phyloP scores from a whole-genome alignment of 2,797 vertebrate species.

The Phoeniculus purpureus region DNA sequence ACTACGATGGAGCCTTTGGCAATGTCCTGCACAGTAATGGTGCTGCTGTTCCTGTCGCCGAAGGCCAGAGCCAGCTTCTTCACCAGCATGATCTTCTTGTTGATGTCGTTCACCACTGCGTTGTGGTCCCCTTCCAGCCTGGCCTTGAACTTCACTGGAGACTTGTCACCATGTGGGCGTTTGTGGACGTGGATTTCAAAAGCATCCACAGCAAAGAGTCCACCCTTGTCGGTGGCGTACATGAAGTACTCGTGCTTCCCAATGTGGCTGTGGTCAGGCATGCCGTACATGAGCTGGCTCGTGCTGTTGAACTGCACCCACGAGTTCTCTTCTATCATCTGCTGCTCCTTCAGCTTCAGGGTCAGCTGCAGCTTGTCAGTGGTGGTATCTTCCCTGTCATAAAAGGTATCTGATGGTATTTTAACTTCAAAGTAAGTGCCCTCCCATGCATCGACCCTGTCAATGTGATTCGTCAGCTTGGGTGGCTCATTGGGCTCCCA shows the following conservation, averaged over 20 bases:
- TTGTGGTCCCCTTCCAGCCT: conserved; percentile 88
- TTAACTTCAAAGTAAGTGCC: conserved; percentile 98
- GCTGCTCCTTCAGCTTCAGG: conserved; percentile 88
- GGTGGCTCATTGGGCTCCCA: conserved; percentile 85
- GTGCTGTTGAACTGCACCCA: conserved; percentile 99
- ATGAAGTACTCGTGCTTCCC: conserved; percentile 96
- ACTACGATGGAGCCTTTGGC: conserved; percentile 90
- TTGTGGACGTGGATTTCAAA: conserved; percentile 93
- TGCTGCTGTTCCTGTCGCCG: conserved; percentile 93
- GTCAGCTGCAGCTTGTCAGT: conserved; percentile 95
- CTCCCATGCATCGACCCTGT: conserved; percentile 92
- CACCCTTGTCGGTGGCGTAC: conserved; percentile 94
- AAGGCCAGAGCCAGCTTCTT: conserved; percentile 90
- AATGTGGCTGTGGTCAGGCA: conserved; percentile 87
- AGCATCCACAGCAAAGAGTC: conserved; percentile 89
- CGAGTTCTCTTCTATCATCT: conserved; percentile 87
- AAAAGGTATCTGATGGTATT: conserved; percentile 95
- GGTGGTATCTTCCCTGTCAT: conserved; percentile 92
- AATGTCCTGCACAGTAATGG: conserved; percentile 89
- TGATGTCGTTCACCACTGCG: conserved; percentile 83
- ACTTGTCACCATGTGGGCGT: conserved; percentile 85
- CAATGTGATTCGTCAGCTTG: conserved; percentile 90
- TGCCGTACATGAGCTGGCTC: conserved; percentile 95
- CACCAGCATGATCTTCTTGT: conserved; percentile 92
- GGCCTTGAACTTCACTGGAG: conserved; percentile 88